Base-by-base conservation (phyloP, 37 sponge, comb jelly and placozoan genomes). In the Hexactinellida sp. region DNA sequence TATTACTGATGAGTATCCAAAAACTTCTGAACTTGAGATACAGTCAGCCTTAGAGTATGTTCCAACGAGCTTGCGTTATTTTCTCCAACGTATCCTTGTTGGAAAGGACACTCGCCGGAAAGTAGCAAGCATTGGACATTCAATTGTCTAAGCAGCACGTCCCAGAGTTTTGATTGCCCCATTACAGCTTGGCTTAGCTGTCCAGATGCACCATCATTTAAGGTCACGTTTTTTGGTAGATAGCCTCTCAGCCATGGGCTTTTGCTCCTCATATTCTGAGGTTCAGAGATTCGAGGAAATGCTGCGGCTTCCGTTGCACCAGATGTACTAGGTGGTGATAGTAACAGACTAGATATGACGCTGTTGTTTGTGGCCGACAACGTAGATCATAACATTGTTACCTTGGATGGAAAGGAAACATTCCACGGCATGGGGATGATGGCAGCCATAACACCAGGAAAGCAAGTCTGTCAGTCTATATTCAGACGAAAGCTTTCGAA, bases 401-500 rank as follows among this genome's bases (percentile, higher is more conserved):
- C 76, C 5, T 63, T 63, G 76, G 34, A 63, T 21, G 28, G 76
- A 28, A 63, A 63, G 76, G 76, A 21, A 63, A 23, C 32, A 63
- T 63, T 84, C 85, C 85, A 84, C 28, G 85, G 85, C 5, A 84
- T 38, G 5, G 51, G 85, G 41, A 84, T 84, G 76, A 63, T 63
- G 28, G 76, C 76, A 63, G 76, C 28, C 19, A 63, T 63, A 24
- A 63, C 76, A 28, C 76, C 76, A n/a, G n/a, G n/a, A n/a, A n/a
- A n/a, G n/a, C n/a, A n/a, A n/a, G n/a, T n/a, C n/a, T n/a, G n/a
- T n/a, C 76, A 63, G 34, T 21, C 76, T 32, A 63, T 63, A 21
- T 63, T 63, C 76, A 63, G 76, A 63, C 25, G 76, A 63, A 63
- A 63, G 3, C 3, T 21, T 63, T 63, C 76, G 76, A 23, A 63